These are phyloP conservation scores for Intellagama lesueurii DNA, from an alignment of 2,797 vertebrate species.

Conservation along the genomic window DNA sequence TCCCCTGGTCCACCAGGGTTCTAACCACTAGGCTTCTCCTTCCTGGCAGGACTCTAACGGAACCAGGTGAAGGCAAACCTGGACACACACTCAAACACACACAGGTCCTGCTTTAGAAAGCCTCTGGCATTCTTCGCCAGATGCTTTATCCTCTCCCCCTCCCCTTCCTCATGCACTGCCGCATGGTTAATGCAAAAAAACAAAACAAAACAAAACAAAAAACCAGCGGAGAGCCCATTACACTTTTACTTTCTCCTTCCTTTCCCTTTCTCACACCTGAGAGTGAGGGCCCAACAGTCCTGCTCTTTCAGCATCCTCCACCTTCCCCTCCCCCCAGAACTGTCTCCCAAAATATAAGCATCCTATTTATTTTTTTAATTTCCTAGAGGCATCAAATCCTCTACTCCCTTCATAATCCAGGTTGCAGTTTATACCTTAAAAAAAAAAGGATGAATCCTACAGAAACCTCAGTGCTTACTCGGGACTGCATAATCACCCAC, in stretches of 20 bases:
- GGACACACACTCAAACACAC: background rate
- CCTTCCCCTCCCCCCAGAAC: background rate
- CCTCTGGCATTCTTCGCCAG: background rate
- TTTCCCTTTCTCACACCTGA: background rate
- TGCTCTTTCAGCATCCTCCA: background rate
- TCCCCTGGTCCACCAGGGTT: background rate
- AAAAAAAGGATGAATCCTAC: background rate
- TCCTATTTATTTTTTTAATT: background rate
- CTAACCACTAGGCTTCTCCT: background rate
- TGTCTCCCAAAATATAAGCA: background rate
- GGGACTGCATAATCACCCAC: conserved; percentile 32
- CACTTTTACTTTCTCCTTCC: background rate
- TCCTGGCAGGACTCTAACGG: background rate
- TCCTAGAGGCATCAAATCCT: too few species aligned
- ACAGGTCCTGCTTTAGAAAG: background rate
- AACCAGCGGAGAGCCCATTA: background rate
- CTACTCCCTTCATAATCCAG: background rate
- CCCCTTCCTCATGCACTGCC: background rate
- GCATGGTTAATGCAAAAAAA: conserved; percentile 8
- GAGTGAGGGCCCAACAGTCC: background rate
- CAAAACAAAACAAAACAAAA: too few species aligned
- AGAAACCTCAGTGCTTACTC: background rate
- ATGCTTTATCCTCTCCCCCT: background rate
- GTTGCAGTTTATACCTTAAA: background rate
- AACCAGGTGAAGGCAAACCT: too few species aligned